Evolutionary conservation across 2,113 vertebrate genomes (phyloP).

Genomic region (Kryptolebias marmoratus): DNA sequence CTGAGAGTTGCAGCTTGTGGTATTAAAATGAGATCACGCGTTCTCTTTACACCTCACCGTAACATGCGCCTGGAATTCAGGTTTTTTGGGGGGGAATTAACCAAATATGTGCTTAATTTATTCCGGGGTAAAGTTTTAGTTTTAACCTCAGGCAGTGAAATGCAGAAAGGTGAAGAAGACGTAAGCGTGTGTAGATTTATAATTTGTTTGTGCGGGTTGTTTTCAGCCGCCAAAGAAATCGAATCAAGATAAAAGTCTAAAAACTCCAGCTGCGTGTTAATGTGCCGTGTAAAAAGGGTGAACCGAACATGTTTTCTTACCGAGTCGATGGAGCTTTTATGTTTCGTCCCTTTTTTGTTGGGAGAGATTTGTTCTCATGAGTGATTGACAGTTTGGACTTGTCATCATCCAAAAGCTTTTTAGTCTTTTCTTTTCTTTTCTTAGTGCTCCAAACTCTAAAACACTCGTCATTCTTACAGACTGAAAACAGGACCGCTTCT

Average conservation of each 20-base stretch:
- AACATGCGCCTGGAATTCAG: slow-evolving; percentile 16
- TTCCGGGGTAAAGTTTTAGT: background rate
- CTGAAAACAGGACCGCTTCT: slow-evolving; percentile 20
- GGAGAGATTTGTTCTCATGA: background rate
- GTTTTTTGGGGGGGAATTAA: background rate
- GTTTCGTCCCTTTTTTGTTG: background rate
- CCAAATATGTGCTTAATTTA: slow-evolving; percentile 1
- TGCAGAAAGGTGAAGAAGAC: no score
- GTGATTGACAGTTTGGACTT: slow-evolving; percentile 27
- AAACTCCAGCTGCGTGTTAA: slow-evolving; percentile 12
- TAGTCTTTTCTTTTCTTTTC: background rate
- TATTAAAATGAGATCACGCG: background rate
- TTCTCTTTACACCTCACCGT: background rate
- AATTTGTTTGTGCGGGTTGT: background rate
- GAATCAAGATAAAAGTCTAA: background rate
- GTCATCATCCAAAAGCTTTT: no score
- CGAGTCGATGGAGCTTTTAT: background rate
- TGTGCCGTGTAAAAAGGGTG: background rate
- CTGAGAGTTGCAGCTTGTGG: background rate
- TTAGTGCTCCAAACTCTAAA: slow-evolving; percentile 13
- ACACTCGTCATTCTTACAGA: slow-evolving; percentile 17
- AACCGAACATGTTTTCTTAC: background rate
- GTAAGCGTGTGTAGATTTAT: background rate
- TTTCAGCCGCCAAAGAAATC: background rate
- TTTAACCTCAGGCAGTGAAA: background rate